These are phyloP conservation scores for Diadophis punctatus DNA, from an alignment of 2,113 vertebrate species.

Conservation along the genomic window DNA sequence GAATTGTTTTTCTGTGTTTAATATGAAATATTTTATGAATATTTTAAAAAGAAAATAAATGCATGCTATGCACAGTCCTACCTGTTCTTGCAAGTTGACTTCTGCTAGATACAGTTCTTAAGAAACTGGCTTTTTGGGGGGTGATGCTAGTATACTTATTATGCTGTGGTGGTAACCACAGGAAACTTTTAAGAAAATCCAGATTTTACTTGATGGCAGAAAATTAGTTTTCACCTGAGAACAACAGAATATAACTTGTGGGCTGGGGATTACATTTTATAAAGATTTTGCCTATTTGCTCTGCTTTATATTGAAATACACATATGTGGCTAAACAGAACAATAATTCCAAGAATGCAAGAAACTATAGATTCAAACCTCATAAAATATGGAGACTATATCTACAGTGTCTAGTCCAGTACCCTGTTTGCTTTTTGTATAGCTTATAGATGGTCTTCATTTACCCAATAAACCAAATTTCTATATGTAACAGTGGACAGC, in stretches of 20 bases:
- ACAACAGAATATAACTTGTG: constrained; percentile 28
- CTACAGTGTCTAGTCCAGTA: constrained; percentile 55
- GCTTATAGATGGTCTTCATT: constrained; percentile 70
- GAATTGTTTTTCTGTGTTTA: background rate
- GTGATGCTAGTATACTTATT: constrained; percentile 35
- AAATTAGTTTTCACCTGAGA: constrained; percentile 46
- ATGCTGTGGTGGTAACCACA: background rate
- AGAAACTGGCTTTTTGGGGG: background rate
- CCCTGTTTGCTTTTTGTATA: constrained; percentile 59
- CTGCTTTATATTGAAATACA: background rate
- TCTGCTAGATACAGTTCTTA: constrained; percentile 31
- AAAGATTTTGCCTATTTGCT: constrained; percentile 52
- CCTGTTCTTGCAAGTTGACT: constrained; percentile 25
- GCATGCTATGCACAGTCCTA: constrained; percentile 20
- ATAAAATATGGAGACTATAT: constrained; percentile 52
- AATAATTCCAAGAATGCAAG: background rate
- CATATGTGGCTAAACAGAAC: background rate
- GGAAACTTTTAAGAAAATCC: background rate
- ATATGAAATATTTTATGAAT: background rate
- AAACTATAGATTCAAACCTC: constrained; percentile 62
- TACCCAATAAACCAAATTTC: constrained; percentile 28
- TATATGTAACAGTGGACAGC: constrained; percentile 65
- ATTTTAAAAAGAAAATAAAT: constrained; percentile 30
- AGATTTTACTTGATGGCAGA: background rate
- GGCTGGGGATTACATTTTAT: constrained; percentile 32